A percentile compares a stretch with the other conserved stretches of the same genome.
These are phyloP conservation scores for Desoria tigrina DNA, from an alignment of 2,888 invertebrate species.

Conservation along the genomic window DNA sequence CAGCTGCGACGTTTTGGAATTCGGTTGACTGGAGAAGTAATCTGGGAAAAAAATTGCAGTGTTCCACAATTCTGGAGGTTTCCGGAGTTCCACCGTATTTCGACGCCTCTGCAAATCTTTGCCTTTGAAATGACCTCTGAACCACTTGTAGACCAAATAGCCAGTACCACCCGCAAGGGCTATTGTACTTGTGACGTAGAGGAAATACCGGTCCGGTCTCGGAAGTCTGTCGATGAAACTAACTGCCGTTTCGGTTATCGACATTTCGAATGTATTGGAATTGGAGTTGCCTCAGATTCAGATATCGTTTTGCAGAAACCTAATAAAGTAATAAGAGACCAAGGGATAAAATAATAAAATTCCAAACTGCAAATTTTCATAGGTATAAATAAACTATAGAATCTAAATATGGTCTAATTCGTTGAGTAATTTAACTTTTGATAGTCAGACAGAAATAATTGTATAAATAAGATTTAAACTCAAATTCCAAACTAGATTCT, in stretches of 20 bases:
- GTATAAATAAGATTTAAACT: too few relatives aligned
- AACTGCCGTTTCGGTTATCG: background rate
- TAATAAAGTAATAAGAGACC: too few relatives aligned
- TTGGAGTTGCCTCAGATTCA: too few relatives aligned
- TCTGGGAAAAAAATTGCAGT: conserved; percentile 40
- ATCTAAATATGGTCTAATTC: too few relatives aligned
- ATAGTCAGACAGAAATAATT: too few relatives aligned
- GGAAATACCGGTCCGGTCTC: background rate
- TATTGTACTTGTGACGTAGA: background rate
- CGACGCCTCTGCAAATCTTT: background rate
- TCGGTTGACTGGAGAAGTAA: conserved; percentile 5
- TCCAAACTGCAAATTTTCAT: too few relatives aligned
- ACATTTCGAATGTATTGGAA: background rate
- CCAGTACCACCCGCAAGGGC: background rate
- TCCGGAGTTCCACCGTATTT: conserved; percentile 6
- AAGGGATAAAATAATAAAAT: too few relatives aligned
- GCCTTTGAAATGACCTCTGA: background rate
- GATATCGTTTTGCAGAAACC: too few relatives aligned
- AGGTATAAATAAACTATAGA: too few relatives aligned
- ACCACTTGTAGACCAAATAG: background rate
- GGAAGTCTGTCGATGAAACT: background rate
- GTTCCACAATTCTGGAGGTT: conserved; percentile 25
- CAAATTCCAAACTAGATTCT: too few relatives aligned
- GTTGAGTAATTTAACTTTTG: too few relatives aligned
- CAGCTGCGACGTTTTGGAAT: conserved; percentile 31